Percentiles rank a stretch among this genome's conserved stretches.
phyloP scores from a whole-genome alignment of 2,888 invertebrate species.

The Hermaeophaga mercurialis region DNA sequence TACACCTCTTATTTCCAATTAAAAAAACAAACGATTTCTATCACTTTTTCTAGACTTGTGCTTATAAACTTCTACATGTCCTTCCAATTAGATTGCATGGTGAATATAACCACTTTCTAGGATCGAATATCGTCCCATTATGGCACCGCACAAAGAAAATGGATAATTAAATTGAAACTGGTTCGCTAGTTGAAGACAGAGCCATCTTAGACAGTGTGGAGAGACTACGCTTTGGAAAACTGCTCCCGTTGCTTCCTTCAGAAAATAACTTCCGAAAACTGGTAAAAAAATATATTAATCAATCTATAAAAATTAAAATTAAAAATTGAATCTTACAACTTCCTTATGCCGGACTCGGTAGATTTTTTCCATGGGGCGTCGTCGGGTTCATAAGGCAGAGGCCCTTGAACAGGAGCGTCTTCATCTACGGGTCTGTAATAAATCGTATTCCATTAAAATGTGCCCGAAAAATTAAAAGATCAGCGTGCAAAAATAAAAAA shows the following conservation, averaged over 20 bases:
- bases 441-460: background rate
- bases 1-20: too few relatives aligned
- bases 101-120: conserved; percentile 42
- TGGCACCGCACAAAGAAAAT: conserved; percentile 16
- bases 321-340: too few relatives aligned
- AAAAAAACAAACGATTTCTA: too few relatives aligned
- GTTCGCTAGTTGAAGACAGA: conserved; percentile 55
- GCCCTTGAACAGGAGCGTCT: conserved; percentile 94
- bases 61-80: background rate
- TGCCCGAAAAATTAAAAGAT: conserved; percentile 23
- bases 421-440: conserved; percentile 64
- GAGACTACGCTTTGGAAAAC: conserved; percentile 80
- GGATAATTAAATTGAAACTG: conserved; percentile 49
- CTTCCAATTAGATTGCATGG: conserved; percentile 39
- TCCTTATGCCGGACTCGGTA: conserved; percentile 81
- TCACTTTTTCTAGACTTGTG: background rate
- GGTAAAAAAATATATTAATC: conserved; percentile 45
- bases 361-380: conserved; percentile 94
- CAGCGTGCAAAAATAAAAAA: conserved; percentile 16
- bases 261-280: conserved; percentile 91
- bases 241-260: conserved; percentile 74
- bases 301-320: too few relatives aligned
- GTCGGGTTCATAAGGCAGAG: conserved; percentile 94
- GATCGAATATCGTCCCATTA: conserved; percentile 18
- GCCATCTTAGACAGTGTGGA: conserved; percentile 82